Percentiles rank a stretch among this genome's conserved stretches.
Evolutionary conservation across 2,113 vertebrate species (phyloP).

Genomic region (Actenoides hombroni): DNA sequence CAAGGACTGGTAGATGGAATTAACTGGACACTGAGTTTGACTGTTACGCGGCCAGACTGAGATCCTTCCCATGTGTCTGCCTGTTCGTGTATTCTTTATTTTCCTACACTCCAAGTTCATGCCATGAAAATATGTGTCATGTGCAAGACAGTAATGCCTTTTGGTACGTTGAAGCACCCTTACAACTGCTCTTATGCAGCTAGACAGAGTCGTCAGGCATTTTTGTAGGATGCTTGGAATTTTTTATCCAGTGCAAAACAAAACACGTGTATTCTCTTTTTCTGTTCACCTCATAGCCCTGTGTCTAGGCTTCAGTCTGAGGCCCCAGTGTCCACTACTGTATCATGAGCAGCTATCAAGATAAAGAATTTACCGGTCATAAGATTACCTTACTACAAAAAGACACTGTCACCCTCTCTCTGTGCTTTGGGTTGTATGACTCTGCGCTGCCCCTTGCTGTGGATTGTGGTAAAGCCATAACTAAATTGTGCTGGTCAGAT

Average conservation of each 20-base stretch:
- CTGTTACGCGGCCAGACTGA: not conserved
- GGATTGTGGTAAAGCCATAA: not conserved
- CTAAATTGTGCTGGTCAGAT: not conserved
- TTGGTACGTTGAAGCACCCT: not conserved
- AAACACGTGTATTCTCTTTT: not conserved
- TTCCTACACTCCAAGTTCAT: not conserved
- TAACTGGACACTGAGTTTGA: not conserved
- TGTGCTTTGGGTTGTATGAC: not conserved
- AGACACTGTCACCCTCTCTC: fast-evolving
- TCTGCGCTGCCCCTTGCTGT: not conserved
- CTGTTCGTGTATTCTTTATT: not conserved
- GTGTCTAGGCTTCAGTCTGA: not conserved
- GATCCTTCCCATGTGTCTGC: not conserved
- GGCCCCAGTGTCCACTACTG: not conserved
- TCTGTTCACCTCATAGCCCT: not conserved
- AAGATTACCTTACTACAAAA: not conserved
- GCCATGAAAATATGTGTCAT: not conserved
- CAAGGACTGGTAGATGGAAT: not conserved
- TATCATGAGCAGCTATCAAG: not conserved
- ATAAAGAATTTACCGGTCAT: not conserved
- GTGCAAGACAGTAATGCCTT: not conserved
- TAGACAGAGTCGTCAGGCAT: not conserved
- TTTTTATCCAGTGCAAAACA: not conserved
- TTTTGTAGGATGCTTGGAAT: not conserved
- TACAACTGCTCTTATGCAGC: not conserved